Evolutionary conservation across 2,888 invertebrate genomes (phyloP), one percentile per base, ranked within the genome.

Genomic region (Tricholauxania praeusta): DNA sequence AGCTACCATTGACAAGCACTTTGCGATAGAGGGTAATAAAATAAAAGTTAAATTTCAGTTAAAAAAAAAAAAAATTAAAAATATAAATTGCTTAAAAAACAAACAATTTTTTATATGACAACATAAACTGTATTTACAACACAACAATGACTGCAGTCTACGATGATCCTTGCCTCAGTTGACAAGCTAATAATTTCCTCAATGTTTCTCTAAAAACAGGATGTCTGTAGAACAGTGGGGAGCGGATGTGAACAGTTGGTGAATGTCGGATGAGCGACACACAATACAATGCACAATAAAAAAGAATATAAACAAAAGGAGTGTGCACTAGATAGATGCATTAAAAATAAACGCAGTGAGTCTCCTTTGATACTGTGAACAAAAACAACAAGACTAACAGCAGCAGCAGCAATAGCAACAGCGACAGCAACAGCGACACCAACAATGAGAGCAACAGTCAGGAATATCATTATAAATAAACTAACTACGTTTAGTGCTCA

Each of bases 381-480:
- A 59, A 47, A 55, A 57, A 48, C 48, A 57, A 57, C 55, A 57
- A 57, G 19, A 48, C 47, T 48, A 57, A 6, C 53, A 55, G 57
- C 22, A 47, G 17, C 19, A 63, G 39, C 69, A 69, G 69, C n/a
- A 60, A 59, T 60, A 69, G 59, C 28, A 5, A 32, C 4, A 15
- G 12, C 28, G 8, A 8, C 63, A 63, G n/a, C 28, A 5, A 32
- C 4, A 15, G 12, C 28, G 8, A 8, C 63, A 63, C 12, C 39
- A 49, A 10, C 68, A 59, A 48, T 51, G 39, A 39, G 39, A 69
- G 51, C 69, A 69, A 60, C 69, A 69, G 69, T 60, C 69, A 69
- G 69, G 32, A 60, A 59, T 60, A 69, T 60, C 69, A 69, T 69
- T 69, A 60, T 10, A 39, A 60, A 69, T 69, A 69, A 69, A 69